Conservation (phyloP, 2,888 invertebrate species). For the Ceraclea dissimilis region DNA sequence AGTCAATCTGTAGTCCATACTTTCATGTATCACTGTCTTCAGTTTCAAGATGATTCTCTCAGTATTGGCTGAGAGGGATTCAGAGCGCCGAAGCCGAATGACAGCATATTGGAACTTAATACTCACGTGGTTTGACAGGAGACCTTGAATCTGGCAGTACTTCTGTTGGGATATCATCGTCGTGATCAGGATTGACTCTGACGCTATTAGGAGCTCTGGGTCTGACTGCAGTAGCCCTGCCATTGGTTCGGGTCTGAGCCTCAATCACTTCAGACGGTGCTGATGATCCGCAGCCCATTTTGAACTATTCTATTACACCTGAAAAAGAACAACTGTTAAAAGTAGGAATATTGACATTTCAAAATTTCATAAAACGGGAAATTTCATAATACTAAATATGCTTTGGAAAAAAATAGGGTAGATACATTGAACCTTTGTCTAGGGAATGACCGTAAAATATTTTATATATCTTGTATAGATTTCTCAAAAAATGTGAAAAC, state of each 20-base stretch:
- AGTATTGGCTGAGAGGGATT: too few relatives aligned
- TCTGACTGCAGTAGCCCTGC: constrained; percentile 20
- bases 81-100: too few relatives aligned
- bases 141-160: constrained; percentile 41
- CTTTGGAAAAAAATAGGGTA: neutral
- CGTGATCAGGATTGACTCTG: neutral
- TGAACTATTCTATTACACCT: neutral
- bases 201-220: constrained; percentile 16
- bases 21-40: too few relatives aligned
- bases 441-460: too few relatives aligned
- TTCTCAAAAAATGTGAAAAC: too few relatives aligned
- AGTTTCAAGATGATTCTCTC: too few relatives aligned
- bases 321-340: too few relatives aligned
- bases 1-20: too few relatives aligned
- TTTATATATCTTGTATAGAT: too few relatives aligned
- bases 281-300: constrained; percentile 24
- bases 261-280: constrained; percentile 16
- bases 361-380: neutral
- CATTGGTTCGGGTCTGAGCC: constrained; percentile 12
- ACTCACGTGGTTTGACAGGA: constrained; percentile 38
- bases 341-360: too few relatives aligned
- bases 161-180: constrained; percentile 36
- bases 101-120: neutral
- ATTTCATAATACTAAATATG: neutral
- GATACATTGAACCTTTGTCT: too few relatives aligned